Conservation (phyloP, 2,113 vertebrate genomes). For the Melozone crissalis region DNA sequence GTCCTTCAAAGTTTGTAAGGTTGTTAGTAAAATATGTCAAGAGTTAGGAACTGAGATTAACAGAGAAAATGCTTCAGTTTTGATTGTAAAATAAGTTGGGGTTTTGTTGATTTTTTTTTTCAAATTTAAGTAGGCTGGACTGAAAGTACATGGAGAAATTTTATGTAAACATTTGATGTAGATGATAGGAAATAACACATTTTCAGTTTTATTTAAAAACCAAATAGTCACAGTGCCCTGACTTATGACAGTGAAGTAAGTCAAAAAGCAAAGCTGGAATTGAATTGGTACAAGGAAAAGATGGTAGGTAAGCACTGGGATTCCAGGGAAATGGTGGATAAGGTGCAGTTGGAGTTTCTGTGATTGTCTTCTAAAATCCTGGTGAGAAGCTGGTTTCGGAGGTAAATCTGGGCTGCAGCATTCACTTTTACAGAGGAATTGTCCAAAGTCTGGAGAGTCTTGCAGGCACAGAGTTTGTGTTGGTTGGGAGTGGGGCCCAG, state of each 20-base stretch:
- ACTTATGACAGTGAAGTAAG: fast-evolving
- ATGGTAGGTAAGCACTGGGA: neutral
- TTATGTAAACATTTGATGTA: neutral
- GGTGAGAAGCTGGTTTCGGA: neutral
- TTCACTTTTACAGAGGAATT: neutral
- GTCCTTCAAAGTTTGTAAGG: neutral
- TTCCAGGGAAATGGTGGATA: neutral
- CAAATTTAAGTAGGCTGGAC: neutral
- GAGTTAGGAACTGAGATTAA: neutral
- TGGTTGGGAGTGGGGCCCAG: neutral
- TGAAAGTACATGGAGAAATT: neutral
- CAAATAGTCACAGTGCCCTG: neutral
- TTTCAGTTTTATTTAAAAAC: neutral
- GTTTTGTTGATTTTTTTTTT: neutral
- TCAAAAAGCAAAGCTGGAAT: neutral
- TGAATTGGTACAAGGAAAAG: neutral
- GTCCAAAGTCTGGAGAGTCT: neutral
- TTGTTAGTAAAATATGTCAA: neutral
- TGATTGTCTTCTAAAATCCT: neutral
- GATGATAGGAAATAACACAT: neutral
- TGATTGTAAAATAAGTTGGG: neutral
- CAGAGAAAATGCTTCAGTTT: neutral
- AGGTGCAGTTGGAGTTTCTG: neutral
- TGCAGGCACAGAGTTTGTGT: neutral
- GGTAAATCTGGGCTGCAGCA: neutral